Base-by-base conservation (phyloP, 2,113 vertebrate species). In the Helogale parvula region DNA sequence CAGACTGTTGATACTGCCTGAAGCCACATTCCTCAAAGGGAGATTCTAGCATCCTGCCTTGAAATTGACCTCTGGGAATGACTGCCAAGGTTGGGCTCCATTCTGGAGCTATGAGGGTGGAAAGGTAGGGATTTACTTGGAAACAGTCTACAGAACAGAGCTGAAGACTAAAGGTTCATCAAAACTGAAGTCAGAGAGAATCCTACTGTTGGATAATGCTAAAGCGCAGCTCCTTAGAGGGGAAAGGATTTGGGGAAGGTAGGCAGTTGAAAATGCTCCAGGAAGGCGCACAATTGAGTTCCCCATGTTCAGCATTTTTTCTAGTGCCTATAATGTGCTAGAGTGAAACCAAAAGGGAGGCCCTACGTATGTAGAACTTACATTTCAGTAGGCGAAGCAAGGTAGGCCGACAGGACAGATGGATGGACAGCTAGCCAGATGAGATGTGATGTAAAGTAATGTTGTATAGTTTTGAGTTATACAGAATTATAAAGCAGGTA, bases 401-500 rank as follows among this genome's bases (percentile, higher is more conserved):
- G 41, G 27, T 41, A 10, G 14, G 15, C 83, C 41, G 13, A 11
- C 21, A 81, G 23, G 69, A 84, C 83, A 47, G 17, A 47, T 86
- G 54, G 31, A 60, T 2, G 50, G 33, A 60, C 76, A n/a, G 54
- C 21, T 12, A 11, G 63, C 17, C 69, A 38, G 71, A 72, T n/a
- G 21, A 15, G 27, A 7, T n/a, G 10, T 25, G 27, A 41, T 47
- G 0, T 27, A 17, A 23, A 3, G 7, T 52, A 7, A 9, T 33
- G 38, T 10, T 17, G 0, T 72, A 27, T 17, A 60, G 16, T 50
- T 27, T 0, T 1, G 41, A 8, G 66, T 27, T 74, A 0, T 5
- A 35, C 1, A 35, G 72, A 68, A 74, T 9, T 79, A 19, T 0
- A 25, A 35, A 57, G 45, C 45, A 23, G 54, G 31, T 33, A 21